Conservation (phyloP, 1,140 invertebrate species). For the Hyles vespertilio region DNA sequence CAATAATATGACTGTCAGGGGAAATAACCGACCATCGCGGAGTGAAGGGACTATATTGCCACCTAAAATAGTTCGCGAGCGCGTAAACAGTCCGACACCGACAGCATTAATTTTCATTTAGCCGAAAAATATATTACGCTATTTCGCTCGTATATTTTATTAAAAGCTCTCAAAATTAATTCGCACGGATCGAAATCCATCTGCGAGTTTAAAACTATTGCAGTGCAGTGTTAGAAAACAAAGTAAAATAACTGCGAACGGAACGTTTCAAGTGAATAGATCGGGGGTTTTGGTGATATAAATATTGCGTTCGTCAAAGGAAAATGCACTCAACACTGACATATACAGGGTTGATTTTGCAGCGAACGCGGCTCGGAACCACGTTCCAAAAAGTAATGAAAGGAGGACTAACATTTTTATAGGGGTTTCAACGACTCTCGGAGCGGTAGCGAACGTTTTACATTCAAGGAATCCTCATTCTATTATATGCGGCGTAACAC, state of each 20-base stretch:
- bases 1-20: constrained; percentile 65
- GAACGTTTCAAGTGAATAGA: constrained; percentile 53
- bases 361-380: constrained; percentile 18
- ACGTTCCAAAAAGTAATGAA: constrained; percentile 66
- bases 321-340: constrained; percentile 26
- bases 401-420: constrained; percentile 73
- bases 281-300: constrained; percentile 54
- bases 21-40: constrained; percentile 63
- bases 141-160: background rate
- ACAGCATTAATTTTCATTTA: constrained; percentile 20
- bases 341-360: constrained; percentile 31
- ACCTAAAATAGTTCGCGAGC: constrained; percentile 48
- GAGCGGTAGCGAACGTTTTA: constrained; percentile 58
- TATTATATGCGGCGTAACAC: constrained; percentile 66
- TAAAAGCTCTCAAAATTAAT: too few species aligned
- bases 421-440: constrained; percentile 68
- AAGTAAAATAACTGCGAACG: constrained; percentile 47
- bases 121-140: background rate
- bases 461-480: constrained; percentile 72
- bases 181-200: too few species aligned
- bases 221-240: constrained; percentile 26
- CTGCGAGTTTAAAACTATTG: constrained; percentile 5
- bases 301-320: constrained; percentile 20
- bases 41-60: constrained; percentile 49
- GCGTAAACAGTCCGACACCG: constrained; percentile 33